A percentile compares a stretch with the other conserved stretches of the same genome.
Conservation (phyloP, 2,797 vertebrate species). For the Mareca strepera region DNA sequence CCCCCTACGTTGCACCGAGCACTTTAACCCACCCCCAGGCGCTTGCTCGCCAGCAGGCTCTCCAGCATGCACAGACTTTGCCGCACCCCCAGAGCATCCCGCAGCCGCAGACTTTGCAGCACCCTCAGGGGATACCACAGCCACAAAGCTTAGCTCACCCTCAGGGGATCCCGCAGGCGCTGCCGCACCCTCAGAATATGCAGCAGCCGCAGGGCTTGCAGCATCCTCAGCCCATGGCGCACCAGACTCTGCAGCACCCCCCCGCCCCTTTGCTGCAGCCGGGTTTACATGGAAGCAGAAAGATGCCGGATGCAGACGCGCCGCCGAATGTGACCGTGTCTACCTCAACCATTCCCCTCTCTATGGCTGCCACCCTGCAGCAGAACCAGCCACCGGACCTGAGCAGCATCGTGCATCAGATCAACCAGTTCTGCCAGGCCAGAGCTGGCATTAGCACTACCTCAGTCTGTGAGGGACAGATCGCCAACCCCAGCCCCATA, state of each 20-base stretch:
- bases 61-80: conserved; percentile 85
- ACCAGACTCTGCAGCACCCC: conserved; percentile 84
- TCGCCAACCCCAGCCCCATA: conserved; percentile 98
- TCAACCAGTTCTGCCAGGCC: conserved; percentile 99
- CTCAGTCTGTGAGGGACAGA: conserved; percentile 99
- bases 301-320: conserved; percentile 92
- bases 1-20: conserved; percentile 93
- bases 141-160: conserved; percentile 83
- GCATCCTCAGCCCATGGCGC: conserved; percentile 82
- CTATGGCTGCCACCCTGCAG: conserved; percentile 94
- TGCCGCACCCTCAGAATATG: conserved; percentile 85
- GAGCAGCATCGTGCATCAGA: conserved; percentile 99
- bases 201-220: conserved; percentile 86
- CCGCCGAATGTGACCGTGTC: conserved; percentile 99
- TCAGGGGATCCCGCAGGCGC: conserved; percentile 84
- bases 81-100: conserved; percentile 86
- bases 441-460: conserved; percentile 91
- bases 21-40: conserved; percentile 96
- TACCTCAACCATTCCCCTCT: conserved; percentile 99
- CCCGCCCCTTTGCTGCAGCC: conserved; percentile 81
- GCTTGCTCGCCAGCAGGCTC: conserved; percentile 85
- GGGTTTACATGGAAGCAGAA: conserved; percentile 87
- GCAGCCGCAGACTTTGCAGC: conserved; percentile 83
- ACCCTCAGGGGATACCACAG: conserved; percentile 84
- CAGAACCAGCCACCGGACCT: conserved; percentile 93